Evolutionary conservation across 2,888 invertebrate species (phyloP).

Genomic region (Smittia aterrima): DNA sequence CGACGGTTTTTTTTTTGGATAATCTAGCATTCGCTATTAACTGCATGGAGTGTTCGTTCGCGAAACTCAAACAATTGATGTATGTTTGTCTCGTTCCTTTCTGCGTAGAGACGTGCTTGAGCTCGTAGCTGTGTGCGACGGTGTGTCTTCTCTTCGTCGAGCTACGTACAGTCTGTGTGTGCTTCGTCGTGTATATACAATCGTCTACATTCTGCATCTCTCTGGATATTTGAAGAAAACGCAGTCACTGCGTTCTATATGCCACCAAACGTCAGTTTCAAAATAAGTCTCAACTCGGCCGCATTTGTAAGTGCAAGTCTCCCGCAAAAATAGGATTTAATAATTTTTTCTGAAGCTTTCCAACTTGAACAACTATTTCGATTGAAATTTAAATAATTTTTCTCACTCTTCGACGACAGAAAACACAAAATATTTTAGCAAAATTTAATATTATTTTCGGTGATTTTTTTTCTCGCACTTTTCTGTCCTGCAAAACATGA

Average conservation of each 20-base stretch:
- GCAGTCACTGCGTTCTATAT: conserved; percentile 41
- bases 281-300: conserved; percentile 41
- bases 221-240: conserved; percentile 41
- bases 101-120: background rate
- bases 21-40: background rate
- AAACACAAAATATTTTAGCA: background rate
- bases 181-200: conserved; percentile 10
- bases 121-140: background rate
- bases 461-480: conserved; percentile 17
- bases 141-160: background rate
- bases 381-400: background rate
- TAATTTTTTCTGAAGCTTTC: background rate
- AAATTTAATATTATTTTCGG: conserved; percentile 2
- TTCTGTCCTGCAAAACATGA: background rate
- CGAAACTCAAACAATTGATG: background rate
- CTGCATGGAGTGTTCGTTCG: background rate
- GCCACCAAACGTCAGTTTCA: conserved; percentile 41
- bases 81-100: conserved; percentile 29
- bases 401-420: background rate
- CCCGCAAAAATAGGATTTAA: conserved; percentile 18
- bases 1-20: background rate
- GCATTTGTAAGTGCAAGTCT: conserved; percentile 40
- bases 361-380: background rate
- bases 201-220: conserved; percentile 40
- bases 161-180: conserved; percentile 15